A percentile compares a stretch with the other conserved stretches of the same genome.
These are phyloP conservation scores for Odontocolon sp. DNA, from an alignment of 2,888 invertebrate species.

Conservation along the genomic window DNA sequence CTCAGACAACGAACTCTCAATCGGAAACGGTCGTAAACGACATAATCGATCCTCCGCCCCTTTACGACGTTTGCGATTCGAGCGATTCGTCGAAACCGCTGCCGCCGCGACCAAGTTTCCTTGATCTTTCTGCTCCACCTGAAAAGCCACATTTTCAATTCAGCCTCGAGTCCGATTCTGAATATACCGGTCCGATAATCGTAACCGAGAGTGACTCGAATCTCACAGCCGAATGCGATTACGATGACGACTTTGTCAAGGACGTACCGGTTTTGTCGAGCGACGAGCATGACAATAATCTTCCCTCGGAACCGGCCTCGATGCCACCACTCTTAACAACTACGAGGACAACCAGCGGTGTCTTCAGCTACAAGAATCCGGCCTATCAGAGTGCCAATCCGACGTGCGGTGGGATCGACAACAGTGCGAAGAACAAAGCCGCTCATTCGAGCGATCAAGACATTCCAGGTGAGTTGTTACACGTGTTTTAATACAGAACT, in stretches of 20 bases:
- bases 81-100: conserved; percentile 77
- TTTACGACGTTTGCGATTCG: conserved; percentile 75
- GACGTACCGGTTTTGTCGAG: conserved; percentile 77
- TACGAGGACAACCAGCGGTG: conserved; percentile 75
- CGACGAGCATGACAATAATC: conserved; percentile 78
- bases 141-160: conserved; percentile 87
- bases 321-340: conserved; percentile 82
- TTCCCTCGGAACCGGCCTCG: conserved; percentile 83
- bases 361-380: conserved; percentile 88
- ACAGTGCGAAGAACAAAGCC: conserved; percentile 56
- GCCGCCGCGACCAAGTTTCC: conserved; percentile 83
- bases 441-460: conserved; percentile 81
- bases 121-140: conserved; percentile 85
- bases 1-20: conserved; percentile 75
- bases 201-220: conserved; percentile 82
- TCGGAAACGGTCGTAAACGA: conserved; percentile 72
- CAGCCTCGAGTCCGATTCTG: conserved; percentile 70
- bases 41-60: conserved; percentile 76
- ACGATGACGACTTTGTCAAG: conserved; percentile 79
- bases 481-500: no score
- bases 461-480: conserved; percentile 78
- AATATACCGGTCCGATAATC: conserved; percentile 82
- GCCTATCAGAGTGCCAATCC: conserved; percentile 90
- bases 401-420: conserved; percentile 71
- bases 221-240: conserved; percentile 80